phyloP scores from a whole-genome alignment of 2,113 vertebrate species.

The Esox niger region DNA sequence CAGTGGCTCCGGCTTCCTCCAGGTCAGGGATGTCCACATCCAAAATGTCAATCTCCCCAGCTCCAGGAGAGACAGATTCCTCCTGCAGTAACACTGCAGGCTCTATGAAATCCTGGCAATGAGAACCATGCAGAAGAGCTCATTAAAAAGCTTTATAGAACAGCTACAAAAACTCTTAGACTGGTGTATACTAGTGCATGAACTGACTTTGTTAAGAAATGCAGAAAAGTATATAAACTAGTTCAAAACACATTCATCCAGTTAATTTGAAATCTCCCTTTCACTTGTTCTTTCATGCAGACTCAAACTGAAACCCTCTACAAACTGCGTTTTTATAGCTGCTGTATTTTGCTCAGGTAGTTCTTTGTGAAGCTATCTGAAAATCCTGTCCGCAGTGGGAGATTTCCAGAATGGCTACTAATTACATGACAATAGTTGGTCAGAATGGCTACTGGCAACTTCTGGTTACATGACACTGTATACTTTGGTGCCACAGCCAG shows the following conservation, averaged over 20 bases:
- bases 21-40: conserved; percentile 44
- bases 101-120: conserved; percentile 46
- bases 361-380: background rate
- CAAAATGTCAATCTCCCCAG: conserved; percentile 17
- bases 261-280: background rate
- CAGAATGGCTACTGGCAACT: conserved; percentile 9
- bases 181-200: background rate
- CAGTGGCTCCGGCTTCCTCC: conserved; percentile 4
- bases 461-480: background rate
- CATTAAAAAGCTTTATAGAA: background rate
- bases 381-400: background rate
- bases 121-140: conserved; percentile 10
- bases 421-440: conserved; percentile 1
- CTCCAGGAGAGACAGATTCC: background rate
- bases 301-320: background rate
- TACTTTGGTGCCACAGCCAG: background rate
- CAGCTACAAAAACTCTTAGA: background rate
- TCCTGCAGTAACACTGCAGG: conserved; percentile 32
- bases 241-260: background rate
- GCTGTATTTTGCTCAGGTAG: background rate
- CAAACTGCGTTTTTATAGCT: background rate
- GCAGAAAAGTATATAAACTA: no score
- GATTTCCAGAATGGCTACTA: background rate
- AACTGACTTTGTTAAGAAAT: background rate
- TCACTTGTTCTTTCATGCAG: background rate